Conservation (phyloP, 2,888 invertebrate genomes). For the Oegoconia quadripuncta region DNA sequence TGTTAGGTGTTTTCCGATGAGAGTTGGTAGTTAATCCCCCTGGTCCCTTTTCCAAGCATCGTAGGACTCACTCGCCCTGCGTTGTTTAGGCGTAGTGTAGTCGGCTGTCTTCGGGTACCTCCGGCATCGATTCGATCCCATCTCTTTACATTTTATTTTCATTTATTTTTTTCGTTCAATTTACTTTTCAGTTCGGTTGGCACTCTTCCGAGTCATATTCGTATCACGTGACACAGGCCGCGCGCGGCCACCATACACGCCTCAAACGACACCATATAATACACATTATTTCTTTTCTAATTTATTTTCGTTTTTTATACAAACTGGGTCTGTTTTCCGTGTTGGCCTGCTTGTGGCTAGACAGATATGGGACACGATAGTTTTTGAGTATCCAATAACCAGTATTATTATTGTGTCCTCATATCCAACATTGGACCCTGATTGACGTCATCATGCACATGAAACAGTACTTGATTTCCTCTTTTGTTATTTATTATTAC, state of each 20-base stretch:
- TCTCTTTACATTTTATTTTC: constrained; percentile 32
- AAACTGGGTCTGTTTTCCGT: constrained; percentile 56
- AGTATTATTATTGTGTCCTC: not conserved
- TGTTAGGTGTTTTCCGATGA: constrained; percentile 35
- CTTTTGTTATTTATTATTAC: no score
- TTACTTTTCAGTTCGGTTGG: constrained; percentile 37
- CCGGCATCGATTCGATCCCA: constrained; percentile 51
- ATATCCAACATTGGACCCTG: not conserved
- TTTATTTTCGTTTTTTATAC: constrained; percentile 36
- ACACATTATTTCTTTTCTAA: constrained; percentile 47
- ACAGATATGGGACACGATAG: constrained; percentile 52
- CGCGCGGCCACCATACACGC: constrained; percentile 50
- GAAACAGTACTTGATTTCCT: constrained; percentile 10
- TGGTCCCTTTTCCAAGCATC: constrained; percentile 39
- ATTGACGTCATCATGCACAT: not conserved
- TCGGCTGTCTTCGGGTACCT: constrained; percentile 54
- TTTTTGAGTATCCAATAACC: no score
- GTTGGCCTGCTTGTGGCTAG: constrained; percentile 61
- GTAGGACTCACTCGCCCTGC: constrained; percentile 45
- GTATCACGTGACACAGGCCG: constrained; percentile 66
- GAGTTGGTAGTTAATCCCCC: constrained; percentile 36
- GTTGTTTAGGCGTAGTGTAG: constrained; percentile 64
- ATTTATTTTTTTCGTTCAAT: constrained; percentile 33
- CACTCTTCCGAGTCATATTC: constrained; percentile 69
- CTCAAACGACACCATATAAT: constrained; percentile 60